Conservation (phyloP, 1,140 invertebrate species). For the Trichonephila clavata region DNA sequence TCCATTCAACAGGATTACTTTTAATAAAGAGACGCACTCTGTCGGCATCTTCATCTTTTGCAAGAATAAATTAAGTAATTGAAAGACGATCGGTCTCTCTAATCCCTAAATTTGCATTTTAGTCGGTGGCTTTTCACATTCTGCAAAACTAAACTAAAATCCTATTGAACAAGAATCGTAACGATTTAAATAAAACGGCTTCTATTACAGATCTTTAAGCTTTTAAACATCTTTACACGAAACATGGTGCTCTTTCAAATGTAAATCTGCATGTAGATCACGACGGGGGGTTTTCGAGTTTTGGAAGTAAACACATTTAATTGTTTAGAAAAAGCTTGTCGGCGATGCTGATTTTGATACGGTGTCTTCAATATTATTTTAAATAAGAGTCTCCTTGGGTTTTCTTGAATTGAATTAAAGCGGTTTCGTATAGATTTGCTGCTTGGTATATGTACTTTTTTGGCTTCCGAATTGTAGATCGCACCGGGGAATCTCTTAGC, state of each 20-base stretch:
- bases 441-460: not conserved
- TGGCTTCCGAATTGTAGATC: not conserved
- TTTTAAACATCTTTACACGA: not conserved
- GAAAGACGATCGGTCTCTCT: slow-evolving; percentile 7
- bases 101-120: slow-evolving; percentile 34
- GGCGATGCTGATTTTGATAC: not conserved
- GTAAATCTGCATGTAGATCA: slow-evolving; percentile 11
- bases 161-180: not conserved
- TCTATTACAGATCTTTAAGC: not conserved
- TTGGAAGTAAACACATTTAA: slow-evolving; percentile 31
- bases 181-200: not conserved
- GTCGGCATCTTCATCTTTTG: slow-evolving; percentile 3
- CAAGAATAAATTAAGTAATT: slow-evolving; percentile 43
- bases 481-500: not conserved
- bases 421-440: not conserved
- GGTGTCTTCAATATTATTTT: not conserved
- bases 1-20: slow-evolving; percentile 7
- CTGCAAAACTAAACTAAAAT: not conserved
- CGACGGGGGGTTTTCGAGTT: not conserved
- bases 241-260: slow-evolving; percentile 21
- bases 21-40: not conserved
- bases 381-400: not conserved
- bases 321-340: not conserved
- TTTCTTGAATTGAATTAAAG: not conserved
- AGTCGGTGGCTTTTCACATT: not conserved